Evolutionary conservation across 2,888 invertebrate genomes (phyloP).

Genomic region (Caenorhabditis sp.): DNA sequence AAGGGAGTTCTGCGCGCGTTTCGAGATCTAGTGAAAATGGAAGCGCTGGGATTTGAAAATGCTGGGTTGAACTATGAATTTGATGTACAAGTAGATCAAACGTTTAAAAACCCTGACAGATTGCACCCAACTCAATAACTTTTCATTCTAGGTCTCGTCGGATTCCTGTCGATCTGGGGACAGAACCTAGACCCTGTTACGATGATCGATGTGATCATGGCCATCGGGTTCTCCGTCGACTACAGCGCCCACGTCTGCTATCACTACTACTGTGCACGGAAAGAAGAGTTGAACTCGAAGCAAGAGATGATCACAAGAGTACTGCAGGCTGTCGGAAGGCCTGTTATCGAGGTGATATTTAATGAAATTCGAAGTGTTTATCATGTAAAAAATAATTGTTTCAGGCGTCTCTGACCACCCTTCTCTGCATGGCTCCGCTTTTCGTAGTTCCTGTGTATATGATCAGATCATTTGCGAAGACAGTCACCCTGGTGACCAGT

Average conservation of each 20-base stretch:
- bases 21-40: no score
- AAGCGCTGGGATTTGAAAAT: no score
- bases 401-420: conserved; percentile 77
- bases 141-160: conserved; percentile 70
- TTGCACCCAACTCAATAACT: background rate
- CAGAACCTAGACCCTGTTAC: conserved; percentile 78
- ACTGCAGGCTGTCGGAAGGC: conserved; percentile 72
- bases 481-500: conserved; percentile 69
- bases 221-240: conserved; percentile 94
- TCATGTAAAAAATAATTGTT: no score
- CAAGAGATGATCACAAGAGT: conserved; percentile 64
- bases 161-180: conserved; percentile 77
- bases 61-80: no score
- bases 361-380: background rate
- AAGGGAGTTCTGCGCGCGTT: no score
- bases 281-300: conserved; percentile 37
- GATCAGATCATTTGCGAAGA: conserved; percentile 76
- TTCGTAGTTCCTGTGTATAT: conserved; percentile 79
- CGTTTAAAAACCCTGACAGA: no score
- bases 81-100: no score
- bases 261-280: conserved; percentile 86
- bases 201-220: conserved; percentile 80
- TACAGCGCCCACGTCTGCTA: conserved; percentile 95
- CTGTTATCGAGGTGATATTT: conserved; percentile 74
- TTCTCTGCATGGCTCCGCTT: conserved; percentile 79